These are phyloP conservation scores for Epinephelus moara DNA, from an alignment of 2,113 vertebrate species.

Conservation along the genomic window DNA sequence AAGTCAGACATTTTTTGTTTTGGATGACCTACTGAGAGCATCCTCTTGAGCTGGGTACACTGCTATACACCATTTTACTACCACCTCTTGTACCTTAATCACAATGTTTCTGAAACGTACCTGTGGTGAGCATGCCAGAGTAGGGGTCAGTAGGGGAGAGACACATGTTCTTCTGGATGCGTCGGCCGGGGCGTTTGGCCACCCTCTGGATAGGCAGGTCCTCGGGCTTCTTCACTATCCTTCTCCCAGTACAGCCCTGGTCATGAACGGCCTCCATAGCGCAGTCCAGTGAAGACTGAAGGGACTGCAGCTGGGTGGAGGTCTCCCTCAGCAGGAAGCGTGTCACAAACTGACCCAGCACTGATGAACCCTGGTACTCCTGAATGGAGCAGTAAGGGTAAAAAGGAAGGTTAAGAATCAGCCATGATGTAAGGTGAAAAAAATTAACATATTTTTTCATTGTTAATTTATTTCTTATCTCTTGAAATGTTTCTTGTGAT, in stretches of 20 bases:
- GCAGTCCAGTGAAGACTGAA: constrained; percentile 94
- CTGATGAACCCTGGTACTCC: constrained; percentile 94
- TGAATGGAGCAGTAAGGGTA: constrained; percentile 56
- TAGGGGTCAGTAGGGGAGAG: constrained; percentile 90
- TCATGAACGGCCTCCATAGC: constrained; percentile 93
- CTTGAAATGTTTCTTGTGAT: not conserved
- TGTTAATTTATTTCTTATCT: not conserved
- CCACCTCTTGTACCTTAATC: not conserved
- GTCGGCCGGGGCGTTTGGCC: constrained; percentile 86
- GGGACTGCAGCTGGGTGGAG: constrained; percentile 93
- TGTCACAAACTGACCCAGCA: constrained; percentile 96
- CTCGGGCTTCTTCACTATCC: constrained; percentile 78
- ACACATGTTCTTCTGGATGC: constrained; percentile 89
- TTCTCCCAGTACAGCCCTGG: constrained; percentile 84
- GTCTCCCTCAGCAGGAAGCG: constrained; percentile 96
- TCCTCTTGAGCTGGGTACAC: not conserved
- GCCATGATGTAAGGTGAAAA: not conserved
- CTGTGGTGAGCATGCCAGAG: constrained; percentile 84
- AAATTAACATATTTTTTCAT: not conserved
- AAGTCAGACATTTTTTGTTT: not conserved
- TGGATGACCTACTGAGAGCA: not conserved
- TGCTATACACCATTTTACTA: not conserved
- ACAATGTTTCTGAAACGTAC: constrained; percentile 26
- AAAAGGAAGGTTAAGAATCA: not conserved
- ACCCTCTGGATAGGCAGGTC: constrained; percentile 76